phyloP scores from a whole-genome alignment of 1,140 invertebrate species.

The Linepithema humile region DNA sequence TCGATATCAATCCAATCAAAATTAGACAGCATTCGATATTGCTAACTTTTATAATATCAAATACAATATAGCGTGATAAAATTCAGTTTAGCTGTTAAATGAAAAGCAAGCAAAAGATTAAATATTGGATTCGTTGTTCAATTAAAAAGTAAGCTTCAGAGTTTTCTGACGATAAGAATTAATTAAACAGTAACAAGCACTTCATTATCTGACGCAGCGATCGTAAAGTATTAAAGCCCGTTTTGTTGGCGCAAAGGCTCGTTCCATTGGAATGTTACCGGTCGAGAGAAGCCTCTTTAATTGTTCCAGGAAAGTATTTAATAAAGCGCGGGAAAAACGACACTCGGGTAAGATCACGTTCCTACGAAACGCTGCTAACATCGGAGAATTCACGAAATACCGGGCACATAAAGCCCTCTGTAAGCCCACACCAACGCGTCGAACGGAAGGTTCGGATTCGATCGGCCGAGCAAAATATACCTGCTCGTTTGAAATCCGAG shows the following conservation, averaged over 20 bases:
- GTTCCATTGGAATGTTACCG: constrained; percentile 25
- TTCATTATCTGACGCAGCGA: constrained; percentile 49
- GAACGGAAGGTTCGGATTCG: constrained; percentile 36
- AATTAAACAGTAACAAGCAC: constrained; percentile 52
- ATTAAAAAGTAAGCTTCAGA: constrained; percentile 52
- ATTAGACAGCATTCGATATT: not conserved
- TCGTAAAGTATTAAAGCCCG: constrained; percentile 48
- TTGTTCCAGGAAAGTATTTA: constrained; percentile 50
- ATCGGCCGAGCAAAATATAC: constrained; percentile 38
- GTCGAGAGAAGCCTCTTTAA: not conserved
- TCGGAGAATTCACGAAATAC: constrained; percentile 30
- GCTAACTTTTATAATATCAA: not conserved
- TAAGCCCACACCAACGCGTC: constrained; percentile 48
- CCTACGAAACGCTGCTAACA: constrained; percentile 34
- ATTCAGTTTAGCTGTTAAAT: constrained; percentile 24
- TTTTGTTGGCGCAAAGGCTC: constrained; percentile 32
- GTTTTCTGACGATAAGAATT: constrained; percentile 42
- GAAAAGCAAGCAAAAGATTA: constrained; percentile 38
- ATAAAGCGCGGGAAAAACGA: constrained; percentile 52
- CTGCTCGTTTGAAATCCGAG: constrained; percentile 57
- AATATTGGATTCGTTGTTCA: constrained; percentile 40
- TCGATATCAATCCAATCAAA: not conserved
- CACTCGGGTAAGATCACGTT: constrained; percentile 46
- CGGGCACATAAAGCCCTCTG: constrained; percentile 28
- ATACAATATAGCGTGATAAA: not conserved